Base-by-base conservation (phyloP, 2,888 invertebrate species). In the Brenthis hecate region DNA sequence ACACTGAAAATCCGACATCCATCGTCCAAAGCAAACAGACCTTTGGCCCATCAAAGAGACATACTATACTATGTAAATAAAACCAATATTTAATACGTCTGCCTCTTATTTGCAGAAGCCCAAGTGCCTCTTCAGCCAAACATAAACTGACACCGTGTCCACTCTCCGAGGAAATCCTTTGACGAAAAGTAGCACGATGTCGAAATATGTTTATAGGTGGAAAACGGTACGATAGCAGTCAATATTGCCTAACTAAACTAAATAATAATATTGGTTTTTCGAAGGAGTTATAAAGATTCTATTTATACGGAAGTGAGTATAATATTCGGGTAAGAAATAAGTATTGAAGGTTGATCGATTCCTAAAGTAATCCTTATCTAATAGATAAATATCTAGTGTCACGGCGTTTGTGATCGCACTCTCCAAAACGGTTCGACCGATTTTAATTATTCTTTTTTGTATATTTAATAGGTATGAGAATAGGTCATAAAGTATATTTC, bases 31-130 rank as follows among this genome's bases (percentile, higher is more conserved):
- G 14, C 61, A 66, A 69, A 72, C 66, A 72, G 51, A 60, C 72
- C 65, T 65, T 62, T 67, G 28, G 36, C 28, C 51, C 43, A 67
- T 69, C 69, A 68, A 65, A 72, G 70, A 58, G 60, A 62, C 50
- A 62, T n/a, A 13, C 32, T 51, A 70, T 58, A 60, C 61, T 65
- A 47, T 58, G 53, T 47, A 70, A 72, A 72, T 72, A 72, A 69
- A 69, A 56, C 60, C 28, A 43, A 69, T 71, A 63, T 67, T 61
- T 56, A 64, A 61, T 60, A 55, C 50, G 53, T 58, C 36, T 48
- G 50, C 51, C 19, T 6, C 43, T 28, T 66, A 47, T 65, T 64
- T 66, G 66, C 66, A 56, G 61, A 66, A 66, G 56, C 62, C 28
- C 51, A 61, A 71, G 32, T 43, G 54, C 32, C n/a, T 47, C 19